phyloP scores from a whole-genome alignment of 64 coral and sea anemone species.

The Pachyseris speciosa region DNA sequence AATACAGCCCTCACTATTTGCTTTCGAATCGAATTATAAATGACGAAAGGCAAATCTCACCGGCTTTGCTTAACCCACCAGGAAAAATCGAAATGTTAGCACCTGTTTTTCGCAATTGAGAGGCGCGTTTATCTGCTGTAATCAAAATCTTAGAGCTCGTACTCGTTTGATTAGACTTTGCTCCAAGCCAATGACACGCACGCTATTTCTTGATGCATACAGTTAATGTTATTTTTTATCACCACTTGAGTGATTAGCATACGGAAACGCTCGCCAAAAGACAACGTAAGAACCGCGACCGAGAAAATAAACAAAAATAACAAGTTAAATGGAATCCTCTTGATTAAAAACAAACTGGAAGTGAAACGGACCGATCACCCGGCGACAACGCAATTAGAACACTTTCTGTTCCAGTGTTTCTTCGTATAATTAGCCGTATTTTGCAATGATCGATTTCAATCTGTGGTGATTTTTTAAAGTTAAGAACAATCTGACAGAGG shows the following conservation, averaged over 20 bases:
- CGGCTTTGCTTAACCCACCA: background rate
- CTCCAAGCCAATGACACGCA: background rate
- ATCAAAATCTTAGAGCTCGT: background rate
- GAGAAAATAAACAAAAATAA: slow-evolving; percentile 16
- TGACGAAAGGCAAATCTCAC: background rate
- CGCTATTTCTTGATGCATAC: slow-evolving; percentile 25
- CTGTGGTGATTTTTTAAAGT: background rate
- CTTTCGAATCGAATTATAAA: background rate
- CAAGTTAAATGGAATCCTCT: background rate
- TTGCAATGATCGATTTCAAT: background rate
- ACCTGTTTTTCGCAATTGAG: background rate
- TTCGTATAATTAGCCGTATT: background rate
- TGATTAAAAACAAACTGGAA: background rate
- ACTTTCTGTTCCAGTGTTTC: background rate
- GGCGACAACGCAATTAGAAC: background rate
- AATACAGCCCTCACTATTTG: slow-evolving; percentile 8
- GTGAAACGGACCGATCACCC: background rate
- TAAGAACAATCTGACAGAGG: background rate
- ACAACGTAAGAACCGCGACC: slow-evolving; percentile 8
- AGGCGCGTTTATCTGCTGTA: background rate
- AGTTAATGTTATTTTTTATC: slow-evolving; percentile 8
- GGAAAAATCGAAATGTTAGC: slow-evolving; percentile 11
- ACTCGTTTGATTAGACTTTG: background rate
- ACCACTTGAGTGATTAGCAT: background rate
- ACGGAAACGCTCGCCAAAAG: background rate